Evolutionary conservation across 2,888 invertebrate species (phyloP).

Genomic region (Pristionchus maxplancki): DNA sequence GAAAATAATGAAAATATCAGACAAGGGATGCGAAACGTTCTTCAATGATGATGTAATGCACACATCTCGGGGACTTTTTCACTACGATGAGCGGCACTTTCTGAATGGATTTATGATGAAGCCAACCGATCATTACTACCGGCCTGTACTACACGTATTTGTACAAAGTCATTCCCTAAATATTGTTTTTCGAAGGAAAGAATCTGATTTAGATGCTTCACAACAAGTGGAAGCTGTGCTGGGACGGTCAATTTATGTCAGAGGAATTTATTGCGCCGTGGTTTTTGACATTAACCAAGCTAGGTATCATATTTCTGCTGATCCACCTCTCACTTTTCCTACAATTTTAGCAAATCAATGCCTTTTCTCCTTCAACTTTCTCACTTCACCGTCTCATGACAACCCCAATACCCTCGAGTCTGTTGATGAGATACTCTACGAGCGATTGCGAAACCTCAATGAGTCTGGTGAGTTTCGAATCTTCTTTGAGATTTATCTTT

Average conservation of each 20-base stretch:
- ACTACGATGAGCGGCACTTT: slow-evolving; percentile 61
- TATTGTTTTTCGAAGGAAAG: background rate
- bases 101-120: slow-evolving; percentile 55
- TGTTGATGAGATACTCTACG: slow-evolving; percentile 22
- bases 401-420: slow-evolving; percentile 35
- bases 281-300: slow-evolving; percentile 53
- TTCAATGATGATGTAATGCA: slow-evolving; percentile 67
- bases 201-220: slow-evolving; percentile 53
- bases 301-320: too few relatives aligned
- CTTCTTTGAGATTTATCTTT: background rate
- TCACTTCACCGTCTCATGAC: slow-evolving; percentile 48
- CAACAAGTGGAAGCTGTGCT: slow-evolving; percentile 63
- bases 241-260: slow-evolving; percentile 58
- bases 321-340: too few relatives aligned
- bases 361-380: slow-evolving; percentile 48
- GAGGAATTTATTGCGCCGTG: slow-evolving; percentile 59
- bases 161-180: slow-evolving; percentile 54
- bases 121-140: slow-evolving; percentile 62
- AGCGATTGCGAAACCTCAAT: slow-evolving; percentile 55
- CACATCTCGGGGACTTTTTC: slow-evolving; percentile 60
- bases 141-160: slow-evolving; percentile 62
- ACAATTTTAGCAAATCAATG: slow-evolving; percentile 38
- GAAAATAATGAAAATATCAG: background rate
- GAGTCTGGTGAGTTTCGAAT: slow-evolving; percentile 48
- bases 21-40: slow-evolving; percentile 58